Base-by-base conservation (phyloP, 2,797 vertebrate genomes). In the Etheostoma nigrum region DNA sequence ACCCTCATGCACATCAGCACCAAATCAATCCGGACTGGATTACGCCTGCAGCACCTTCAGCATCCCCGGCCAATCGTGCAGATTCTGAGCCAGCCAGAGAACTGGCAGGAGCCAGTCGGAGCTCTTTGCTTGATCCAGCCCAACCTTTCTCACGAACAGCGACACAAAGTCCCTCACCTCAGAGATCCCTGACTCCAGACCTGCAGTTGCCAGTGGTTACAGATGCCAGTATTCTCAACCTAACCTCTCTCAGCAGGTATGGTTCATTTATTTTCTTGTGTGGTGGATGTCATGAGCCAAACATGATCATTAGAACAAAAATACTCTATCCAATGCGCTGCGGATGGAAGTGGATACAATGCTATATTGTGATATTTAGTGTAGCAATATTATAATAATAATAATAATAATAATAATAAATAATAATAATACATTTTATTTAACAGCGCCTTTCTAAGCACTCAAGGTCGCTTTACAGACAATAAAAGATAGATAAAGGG, bases 1-100 rank as follows among this genome's bases (percentile, higher is more conserved):
- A 91, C 63, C 25, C 65, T 59, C 83, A 90, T 5, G 49, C 71
- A 52, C 91, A 92, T 59, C 89, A 89, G 66, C 89, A 90, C 96
- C 95, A 95, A 95, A 92, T 96, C 94, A 85, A 79, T 95, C 60
- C 90, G 60, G 96, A 97, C 90, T 98, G 98, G 98, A 95, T 96
- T 85, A 84, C 91, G 1, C 95, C 96, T 0, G 92, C 95, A n/a
- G 91, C 93, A 62, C 94, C 95, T 69, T 90, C 95, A 2, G 4
- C 90, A 74, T 93, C 95, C 82, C 96, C 95, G 48, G 95, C 95
- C 85, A 96, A 95, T 80, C 94, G 95, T 72, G 76, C 92, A 75
- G 95, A 95, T 84, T 80, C 94, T 15, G 96, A 98, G 84, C 85
- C 96, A 83, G 91, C 90, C 74, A 93, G 94, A 91, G 97, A 97